phyloP scores from a whole-genome alignment of 2,888 invertebrate species.

The Xestoiulus laeticollis region DNA sequence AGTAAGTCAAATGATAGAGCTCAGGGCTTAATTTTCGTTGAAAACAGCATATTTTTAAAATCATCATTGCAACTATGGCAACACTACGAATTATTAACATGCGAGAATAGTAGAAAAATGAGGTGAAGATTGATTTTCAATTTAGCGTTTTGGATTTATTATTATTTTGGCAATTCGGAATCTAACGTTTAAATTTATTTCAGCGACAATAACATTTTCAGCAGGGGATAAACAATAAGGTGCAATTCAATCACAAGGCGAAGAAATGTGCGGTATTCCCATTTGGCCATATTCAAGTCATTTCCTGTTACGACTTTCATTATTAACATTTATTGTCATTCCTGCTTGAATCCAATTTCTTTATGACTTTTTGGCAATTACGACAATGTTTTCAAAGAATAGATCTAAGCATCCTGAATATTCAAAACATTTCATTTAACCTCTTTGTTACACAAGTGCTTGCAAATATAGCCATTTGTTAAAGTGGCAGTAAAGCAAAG shows the following conservation, averaged over 20 bases:
- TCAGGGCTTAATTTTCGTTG: not conserved
- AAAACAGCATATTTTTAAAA: not conserved
- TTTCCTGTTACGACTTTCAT: not conserved
- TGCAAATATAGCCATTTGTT: not conserved
- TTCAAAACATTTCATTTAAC: constrained; percentile 14
- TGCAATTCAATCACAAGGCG: not conserved
- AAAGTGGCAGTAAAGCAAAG: constrained; percentile 1
- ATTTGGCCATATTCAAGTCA: not conserved
- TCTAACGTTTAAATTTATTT: not conserved
- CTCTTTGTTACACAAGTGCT: not conserved
- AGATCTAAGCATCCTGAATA: not conserved
- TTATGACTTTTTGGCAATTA: not conserved
- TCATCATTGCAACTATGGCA: not conserved
- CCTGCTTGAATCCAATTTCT: not conserved
- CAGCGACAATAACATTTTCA: not conserved
- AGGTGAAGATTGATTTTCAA: not conserved
- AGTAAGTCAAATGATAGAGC: not conserved
- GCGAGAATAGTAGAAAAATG: not conserved
- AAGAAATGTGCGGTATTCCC: not conserved
- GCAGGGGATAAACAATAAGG: not conserved
- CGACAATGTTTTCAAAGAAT: not conserved
- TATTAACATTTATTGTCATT: not conserved
- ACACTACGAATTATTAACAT: not conserved
- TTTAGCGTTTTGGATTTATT: not conserved
- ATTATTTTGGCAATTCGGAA: not conserved